Base-by-base conservation (phyloP, 2,888 invertebrate species). In the Pheosia gnoma region DNA sequence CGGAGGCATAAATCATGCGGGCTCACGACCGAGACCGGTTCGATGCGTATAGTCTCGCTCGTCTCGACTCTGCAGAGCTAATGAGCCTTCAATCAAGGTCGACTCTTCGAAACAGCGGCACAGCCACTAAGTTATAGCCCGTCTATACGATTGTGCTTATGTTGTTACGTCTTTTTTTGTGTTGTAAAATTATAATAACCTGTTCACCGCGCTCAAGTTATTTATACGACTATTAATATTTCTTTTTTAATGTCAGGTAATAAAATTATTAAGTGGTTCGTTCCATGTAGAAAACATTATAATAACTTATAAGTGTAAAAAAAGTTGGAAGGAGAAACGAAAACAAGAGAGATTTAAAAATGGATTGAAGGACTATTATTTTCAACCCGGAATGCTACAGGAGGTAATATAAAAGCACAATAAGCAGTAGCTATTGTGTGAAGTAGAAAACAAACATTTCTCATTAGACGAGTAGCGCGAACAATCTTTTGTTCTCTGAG, bases 31-130 rank as follows among this genome's bases (percentile, higher is more conserved):
- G 79, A 78, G 84, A 87, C 88, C 88, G 89, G 88, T 89, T 86
- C 78, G 77, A 75, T 79, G 81, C 78, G 82, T 84, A 25, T 25
- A 79, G 82, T 81, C 82, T 80, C 79, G 82, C 68, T 71, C 76
- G 75, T 79, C 84, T 87, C 78, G 85, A 79, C 84, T 87, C 81
- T 71, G 79, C 77, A 74, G 82, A 77, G 80, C 86, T 91, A 91
- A 92, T 91, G 90, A 90, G 89, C 85, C 89, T 91, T 91, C 91
- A 91, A 92, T 93, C 92, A 91, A 93, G 92, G 91, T 90, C 90
- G 85, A 80, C 72, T 82, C 78, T 77, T 83, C 75, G 80, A 77
- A 81, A 81, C 81, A 74, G 75, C 78, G 77, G 78, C 71, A 79
- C 79, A 73, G 79, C 76, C 70, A 78, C 79, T 82, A 81, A 86